Base-by-base conservation (phyloP, 2,888 invertebrate species). In the Ophion slaviceki region DNA sequence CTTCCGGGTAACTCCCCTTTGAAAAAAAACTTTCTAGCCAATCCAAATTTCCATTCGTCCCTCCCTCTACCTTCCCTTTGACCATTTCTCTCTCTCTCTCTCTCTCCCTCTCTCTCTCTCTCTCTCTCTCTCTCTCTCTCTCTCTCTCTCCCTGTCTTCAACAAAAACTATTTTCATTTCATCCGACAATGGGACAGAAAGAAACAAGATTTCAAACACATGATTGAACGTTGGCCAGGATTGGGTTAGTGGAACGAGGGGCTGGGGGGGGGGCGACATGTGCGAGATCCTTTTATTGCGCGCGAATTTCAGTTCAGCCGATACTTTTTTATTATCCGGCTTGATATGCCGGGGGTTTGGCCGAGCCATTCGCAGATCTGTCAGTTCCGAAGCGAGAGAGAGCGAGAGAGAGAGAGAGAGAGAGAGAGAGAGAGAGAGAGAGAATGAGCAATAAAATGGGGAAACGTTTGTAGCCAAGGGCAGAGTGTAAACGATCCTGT, bases 321-420 rank as follows among this genome's bases (percentile, higher is more conserved):
- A 67, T 45, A 67, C 40, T 45, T 68, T 68, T 68, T 45, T 28
- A 68, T 47, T 45, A 45, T 45, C 67, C 20, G 17, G 36, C 36
- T 6, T 32, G 45, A 68, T 20, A 24, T 68, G n/a, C 40, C 5
- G 14, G 28, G 28, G 17, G 32, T 66, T 36, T 20, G 61, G 24
- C 61, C 8, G 7, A 20, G 61, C 61, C 17, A 7, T 24, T 61
- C 20, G 20, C 20, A 7, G 61, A 61, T 61, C 61, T 53, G 53
- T 53, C 53, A 53, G 53, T 53, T 53, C 53, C 3, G 10, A 20
- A 61, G 61, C 61, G 61, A 53, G 14, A 11, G 47, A 2, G 47
- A 47, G 14, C 1, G 17, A 64, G 64, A 24, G 10, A 61, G 61
- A 20, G 14, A 11, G 47, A 14, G 47, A 47, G 14, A 7, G 47